These are phyloP conservation scores for Nyctalus aviator DNA, from an alignment of 2,797 vertebrate genomes.

Conservation along the genomic window DNA sequence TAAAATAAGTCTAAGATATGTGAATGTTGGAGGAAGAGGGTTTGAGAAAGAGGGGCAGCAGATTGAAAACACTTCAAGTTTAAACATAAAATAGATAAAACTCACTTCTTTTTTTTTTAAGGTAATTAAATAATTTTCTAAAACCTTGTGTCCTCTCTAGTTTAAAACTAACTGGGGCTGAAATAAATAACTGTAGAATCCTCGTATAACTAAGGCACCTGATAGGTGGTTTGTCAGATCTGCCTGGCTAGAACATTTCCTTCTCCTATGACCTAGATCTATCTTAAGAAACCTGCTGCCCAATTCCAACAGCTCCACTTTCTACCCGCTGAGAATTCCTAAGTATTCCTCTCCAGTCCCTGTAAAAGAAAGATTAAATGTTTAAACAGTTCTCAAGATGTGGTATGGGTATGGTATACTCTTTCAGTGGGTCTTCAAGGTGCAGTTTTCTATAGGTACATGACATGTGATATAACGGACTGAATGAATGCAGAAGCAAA, in stretches of 20 bases:
- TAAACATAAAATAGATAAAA: slow-evolving; percentile 50
- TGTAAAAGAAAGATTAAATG: not conserved
- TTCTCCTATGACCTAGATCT: not conserved
- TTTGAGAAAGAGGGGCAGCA: not conserved
- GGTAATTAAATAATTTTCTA: not conserved
- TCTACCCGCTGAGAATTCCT: not conserved
- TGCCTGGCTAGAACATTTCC: not conserved
- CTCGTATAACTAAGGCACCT: slow-evolving; percentile 3
- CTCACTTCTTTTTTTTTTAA: not conserved
- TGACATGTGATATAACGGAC: not conserved
- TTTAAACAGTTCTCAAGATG: not conserved
- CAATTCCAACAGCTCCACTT: slow-evolving; percentile 25
- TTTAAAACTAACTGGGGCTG: slow-evolving; percentile 24
- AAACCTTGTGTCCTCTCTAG: not conserved
- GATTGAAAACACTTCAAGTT: not conserved
- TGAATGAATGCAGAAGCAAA: not conserved
- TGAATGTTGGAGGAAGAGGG: not conserved
- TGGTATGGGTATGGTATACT: not conserved
- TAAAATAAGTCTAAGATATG: slow-evolving; percentile 39
- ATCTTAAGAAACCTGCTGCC: slow-evolving; percentile 31
- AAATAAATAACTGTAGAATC: slow-evolving; percentile 7
- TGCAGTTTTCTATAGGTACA: not conserved
- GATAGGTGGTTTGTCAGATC: not conserved
- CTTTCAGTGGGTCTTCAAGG: not conserved
- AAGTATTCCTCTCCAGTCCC: not conserved